Evolutionary conservation across 2,797 vertebrate genomes (phyloP), one percentile per base, ranked within the genome.

Genomic region (Apogon hyalosoma): DNA sequence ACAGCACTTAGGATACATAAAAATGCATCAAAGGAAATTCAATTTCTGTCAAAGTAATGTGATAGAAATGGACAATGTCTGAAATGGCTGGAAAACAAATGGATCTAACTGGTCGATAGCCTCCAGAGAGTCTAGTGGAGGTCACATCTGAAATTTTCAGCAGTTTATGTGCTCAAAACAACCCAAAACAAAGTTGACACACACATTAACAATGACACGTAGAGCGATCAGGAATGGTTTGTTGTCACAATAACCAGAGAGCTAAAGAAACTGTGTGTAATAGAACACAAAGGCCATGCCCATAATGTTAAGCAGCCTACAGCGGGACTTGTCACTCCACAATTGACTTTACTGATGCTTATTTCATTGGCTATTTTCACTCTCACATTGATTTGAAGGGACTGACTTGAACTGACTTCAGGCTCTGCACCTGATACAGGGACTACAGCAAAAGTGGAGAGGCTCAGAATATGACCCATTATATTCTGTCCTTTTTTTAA

Each of bases 31-130:
- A 76, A 90, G 91, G 78, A 91, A 93, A 93, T 93, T 90, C 84
- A 92, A 93, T 93, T 92, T 92, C 85, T 90, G 88, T 90, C 84
- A 85, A 85, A 88, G 90, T 93, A 93, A 93, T 91, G 90, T 89
- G 90, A 93, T 93, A 92, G 86, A 92, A 93, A 91, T 91, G 90
- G 89, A 89, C 92, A 89, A 77, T 11, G 86, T 90, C 86, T 88
- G 85, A 91, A 91, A 91, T 77, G 87, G 66, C 77, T 84, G 81
- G 58, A 87, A 92, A 93, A 92, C 87, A 91, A 91, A 91, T 91
- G 89, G 84, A 89, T 84, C 69, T 59, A 73, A 86, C 72, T 84
- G 86, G 87, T 90, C 83, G 74, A 89, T 89, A 68, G 90, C 79
- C 87, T 91, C 90, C 87, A 69, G 81, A 84, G 88, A 90, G 87